These are phyloP conservation scores for Eurytemora carolleeae DNA, from an alignment of 1,140 invertebrate genomes.

Conservation along the genomic window DNA sequence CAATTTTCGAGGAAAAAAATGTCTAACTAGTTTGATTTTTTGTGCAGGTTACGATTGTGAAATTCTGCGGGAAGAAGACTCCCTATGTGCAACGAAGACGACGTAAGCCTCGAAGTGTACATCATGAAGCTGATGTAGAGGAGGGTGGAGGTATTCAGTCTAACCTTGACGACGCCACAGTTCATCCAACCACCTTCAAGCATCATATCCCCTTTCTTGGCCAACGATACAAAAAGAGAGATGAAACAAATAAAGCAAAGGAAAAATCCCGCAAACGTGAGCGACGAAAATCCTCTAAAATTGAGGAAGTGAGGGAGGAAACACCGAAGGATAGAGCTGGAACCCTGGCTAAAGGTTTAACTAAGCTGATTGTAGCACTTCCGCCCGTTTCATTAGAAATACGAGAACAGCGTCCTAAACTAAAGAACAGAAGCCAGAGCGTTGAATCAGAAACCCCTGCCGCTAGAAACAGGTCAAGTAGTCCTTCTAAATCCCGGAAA, in stretches of 20 bases:
- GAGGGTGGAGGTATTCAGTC: background rate
- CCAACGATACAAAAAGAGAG: slow-evolving; percentile 1
- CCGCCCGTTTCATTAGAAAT: background rate
- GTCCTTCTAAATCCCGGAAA: background rate
- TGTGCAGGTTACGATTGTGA: slow-evolving; percentile 3
- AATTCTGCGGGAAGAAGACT: slow-evolving; percentile 12
- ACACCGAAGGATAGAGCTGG: too few species aligned
- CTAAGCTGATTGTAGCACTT: background rate
- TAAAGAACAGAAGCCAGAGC: background rate
- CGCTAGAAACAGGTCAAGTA: background rate
- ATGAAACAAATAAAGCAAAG: background rate
- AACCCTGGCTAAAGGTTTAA: background rate
- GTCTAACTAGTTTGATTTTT: background rate
- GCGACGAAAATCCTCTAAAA: too few species aligned
- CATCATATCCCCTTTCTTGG: background rate
- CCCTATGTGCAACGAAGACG: slow-evolving; percentile 1
- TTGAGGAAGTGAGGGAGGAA: background rate
- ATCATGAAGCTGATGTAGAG: slow-evolving; percentile 6
- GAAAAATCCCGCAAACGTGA: too few species aligned
- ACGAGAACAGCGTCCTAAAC: background rate
- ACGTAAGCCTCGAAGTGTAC: background rate
- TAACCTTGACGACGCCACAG: slow-evolving; percentile 3
- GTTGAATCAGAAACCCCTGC: background rate
- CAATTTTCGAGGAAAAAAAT: too few species aligned
- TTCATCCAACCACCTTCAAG: slow-evolving; percentile 11